Base-by-base conservation (phyloP, 2,113 vertebrate genomes). In the Calypte anna region DNA sequence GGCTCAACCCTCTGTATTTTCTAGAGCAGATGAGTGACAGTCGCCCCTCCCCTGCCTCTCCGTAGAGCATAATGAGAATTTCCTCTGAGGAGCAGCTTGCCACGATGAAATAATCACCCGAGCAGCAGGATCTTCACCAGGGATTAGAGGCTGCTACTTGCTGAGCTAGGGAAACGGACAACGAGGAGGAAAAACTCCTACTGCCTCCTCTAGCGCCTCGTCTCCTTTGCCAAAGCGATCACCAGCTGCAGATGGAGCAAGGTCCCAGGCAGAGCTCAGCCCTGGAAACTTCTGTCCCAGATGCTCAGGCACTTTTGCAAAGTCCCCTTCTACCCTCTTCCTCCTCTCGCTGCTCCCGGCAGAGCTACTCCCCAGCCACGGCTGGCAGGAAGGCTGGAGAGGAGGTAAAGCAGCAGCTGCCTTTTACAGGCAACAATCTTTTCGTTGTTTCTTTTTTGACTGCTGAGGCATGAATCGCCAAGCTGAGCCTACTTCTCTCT, bases 1-100 rank as follows among this genome's bases (percentile, higher is more conserved):
- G 85, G 96, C 96, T 97, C 96, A 95, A 94, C 91, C 94, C 85
- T 95, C 93, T 91, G 91, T 86, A 96, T 95, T 91, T 94, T 94
- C 85, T 85, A 91, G 87, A 80, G 87, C 63, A 5, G 85, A 90
- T 95, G 96, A 96, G 91, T 93, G 93, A 97, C 95, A 91, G 85
- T 93, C n/a, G 90, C 95, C 69, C 95, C 93, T 96, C 96, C 96
- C 92, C 91, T 86, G 90, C 69, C 79, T 91, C 82, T 95, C 82
- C 30, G 8, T 93, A 78, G 91, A 96, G 68, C 61, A 36, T 91
- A 94, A 95, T 91, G 96, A 96, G 93, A 96, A 95, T 97, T 88
- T 97, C 91, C 91, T 95, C 86, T 17, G 40, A 90, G 95, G 92
- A 96, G 95, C 96, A 97, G 90, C 94, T 97, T 96, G 93, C 91